phyloP scores from a whole-genome alignment of 1,140 invertebrate genomes.

The Apolygus lucorum region DNA sequence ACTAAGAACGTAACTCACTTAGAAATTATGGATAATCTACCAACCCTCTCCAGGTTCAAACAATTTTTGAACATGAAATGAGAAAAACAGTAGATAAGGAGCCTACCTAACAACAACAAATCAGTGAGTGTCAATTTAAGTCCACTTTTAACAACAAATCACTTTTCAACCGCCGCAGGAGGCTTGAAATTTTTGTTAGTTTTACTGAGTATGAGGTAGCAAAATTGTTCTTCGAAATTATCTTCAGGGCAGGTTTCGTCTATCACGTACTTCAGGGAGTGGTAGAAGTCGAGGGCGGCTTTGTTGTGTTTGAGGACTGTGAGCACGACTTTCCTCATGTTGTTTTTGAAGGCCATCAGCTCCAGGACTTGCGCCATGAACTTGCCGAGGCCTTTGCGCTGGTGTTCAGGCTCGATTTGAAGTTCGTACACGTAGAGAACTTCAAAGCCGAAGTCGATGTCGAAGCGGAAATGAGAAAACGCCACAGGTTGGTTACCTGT shows the following conservation, averaged over 20 bases:
- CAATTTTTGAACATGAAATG: no score
- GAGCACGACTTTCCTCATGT: slow-evolving; percentile 70
- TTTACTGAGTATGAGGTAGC: slow-evolving; percentile 30
- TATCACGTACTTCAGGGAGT: slow-evolving; percentile 31
- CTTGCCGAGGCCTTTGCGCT: slow-evolving; percentile 65
- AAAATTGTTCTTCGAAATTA: slow-evolving; percentile 23
- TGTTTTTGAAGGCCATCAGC: slow-evolving; percentile 58
- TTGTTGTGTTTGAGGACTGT: slow-evolving; percentile 70
- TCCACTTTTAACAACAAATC: no score
- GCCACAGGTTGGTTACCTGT: slow-evolving; percentile 51
- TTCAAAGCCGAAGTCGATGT: slow-evolving; percentile 63
- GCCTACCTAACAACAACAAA: no score
- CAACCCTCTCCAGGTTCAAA: no score
- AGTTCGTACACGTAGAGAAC: slow-evolving; percentile 82
- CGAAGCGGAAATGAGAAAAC: slow-evolving; percentile 72
- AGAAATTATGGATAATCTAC: no score
- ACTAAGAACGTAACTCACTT: no score
- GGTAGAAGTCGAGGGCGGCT: slow-evolving; percentile 57
- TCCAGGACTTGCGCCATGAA: slow-evolving; percentile 71
- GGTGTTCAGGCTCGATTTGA: slow-evolving; percentile 56
- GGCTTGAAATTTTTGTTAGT: slow-evolving; percentile 16
- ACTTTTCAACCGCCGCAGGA: neutral
- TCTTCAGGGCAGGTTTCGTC: slow-evolving; percentile 33
- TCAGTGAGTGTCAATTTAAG: no score
- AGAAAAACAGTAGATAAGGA: no score